These are phyloP conservation scores for Drosophila buzzatii DNA, from an alignment of 2,888 invertebrate genomes.

Conservation along the genomic window DNA sequence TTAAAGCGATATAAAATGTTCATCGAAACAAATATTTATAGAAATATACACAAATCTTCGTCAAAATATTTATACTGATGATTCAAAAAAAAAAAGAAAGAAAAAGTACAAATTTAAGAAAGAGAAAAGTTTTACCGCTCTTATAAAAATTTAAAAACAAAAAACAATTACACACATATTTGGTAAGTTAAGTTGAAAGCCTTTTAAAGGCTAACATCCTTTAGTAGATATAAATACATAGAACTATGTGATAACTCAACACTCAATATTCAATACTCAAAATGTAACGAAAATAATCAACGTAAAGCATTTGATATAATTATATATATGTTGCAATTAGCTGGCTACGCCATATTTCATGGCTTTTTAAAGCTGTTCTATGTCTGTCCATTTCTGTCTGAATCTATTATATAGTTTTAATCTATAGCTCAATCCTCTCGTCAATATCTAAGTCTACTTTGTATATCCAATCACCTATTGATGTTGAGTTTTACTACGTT, in stretches of 20 bases:
- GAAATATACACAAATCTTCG: slow-evolving; percentile 31
- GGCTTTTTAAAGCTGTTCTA: neutral
- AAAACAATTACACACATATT: slow-evolving; percentile 41
- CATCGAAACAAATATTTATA: slow-evolving; percentile 42
- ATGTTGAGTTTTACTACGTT: slow-evolving; percentile 55
- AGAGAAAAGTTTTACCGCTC: slow-evolving; percentile 33
- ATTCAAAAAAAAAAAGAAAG: slow-evolving; percentile 33
- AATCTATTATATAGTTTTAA: neutral
- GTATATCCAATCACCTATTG: neutral
- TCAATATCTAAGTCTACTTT: neutral
- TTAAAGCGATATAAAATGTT: slow-evolving; percentile 32
- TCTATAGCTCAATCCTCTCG: neutral
- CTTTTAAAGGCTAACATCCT: slow-evolving; percentile 18
- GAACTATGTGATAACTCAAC: slow-evolving; percentile 48
- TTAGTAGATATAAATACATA: slow-evolving; percentile 14
- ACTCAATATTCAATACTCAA: slow-evolving; percentile 1
- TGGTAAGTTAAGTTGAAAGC: slow-evolving; percentile 71
- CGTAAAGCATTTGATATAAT: neutral
- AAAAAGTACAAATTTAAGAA: slow-evolving; percentile 14
- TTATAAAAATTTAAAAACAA: slow-evolving; percentile 31
- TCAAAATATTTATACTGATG: slow-evolving; percentile 28
- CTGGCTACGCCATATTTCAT: no score
- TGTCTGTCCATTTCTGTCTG: neutral
- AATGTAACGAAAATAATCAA: neutral
- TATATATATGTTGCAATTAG: neutral